Conservation (phyloP, 2,797 vertebrate genomes). For the Spatula clypeata region DNA sequence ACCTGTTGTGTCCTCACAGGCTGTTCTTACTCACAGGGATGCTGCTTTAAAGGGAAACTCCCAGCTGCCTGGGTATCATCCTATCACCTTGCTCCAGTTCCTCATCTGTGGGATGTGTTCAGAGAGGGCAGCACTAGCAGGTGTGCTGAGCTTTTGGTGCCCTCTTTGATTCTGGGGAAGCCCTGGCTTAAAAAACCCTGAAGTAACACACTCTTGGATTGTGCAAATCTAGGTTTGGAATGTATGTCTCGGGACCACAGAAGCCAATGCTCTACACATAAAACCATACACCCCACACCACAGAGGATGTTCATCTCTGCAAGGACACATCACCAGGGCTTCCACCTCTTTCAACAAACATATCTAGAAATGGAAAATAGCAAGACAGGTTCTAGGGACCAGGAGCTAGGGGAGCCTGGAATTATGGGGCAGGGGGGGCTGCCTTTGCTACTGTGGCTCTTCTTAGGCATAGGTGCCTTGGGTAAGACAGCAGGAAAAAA, state of each 20-base stretch:
- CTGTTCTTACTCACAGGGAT: neutral
- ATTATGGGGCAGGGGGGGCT: neutral
- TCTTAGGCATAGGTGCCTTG: neutral
- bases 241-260: neutral
- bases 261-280: neutral
- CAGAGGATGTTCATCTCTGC: neutral
- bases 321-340: rapidly evolving
- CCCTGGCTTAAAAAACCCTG: neutral
- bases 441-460: neutral
- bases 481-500: neutral
- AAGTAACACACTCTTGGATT: neutral
- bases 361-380: neutral
- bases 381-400: neutral
- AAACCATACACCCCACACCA: neutral
- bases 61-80: neutral
- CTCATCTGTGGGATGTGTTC: rapidly evolving
- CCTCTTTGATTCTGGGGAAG: neutral
- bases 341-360: neutral
- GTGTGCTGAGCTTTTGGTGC: neutral
- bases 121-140: neutral
- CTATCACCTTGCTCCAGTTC: neutral
- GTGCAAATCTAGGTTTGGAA: neutral
- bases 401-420: neutral
- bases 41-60: neutral
- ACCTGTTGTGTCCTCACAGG: neutral